Evolutionary conservation across 2,797 vertebrate genomes (phyloP).

Genomic region (Gambusia yucatana): DNA sequence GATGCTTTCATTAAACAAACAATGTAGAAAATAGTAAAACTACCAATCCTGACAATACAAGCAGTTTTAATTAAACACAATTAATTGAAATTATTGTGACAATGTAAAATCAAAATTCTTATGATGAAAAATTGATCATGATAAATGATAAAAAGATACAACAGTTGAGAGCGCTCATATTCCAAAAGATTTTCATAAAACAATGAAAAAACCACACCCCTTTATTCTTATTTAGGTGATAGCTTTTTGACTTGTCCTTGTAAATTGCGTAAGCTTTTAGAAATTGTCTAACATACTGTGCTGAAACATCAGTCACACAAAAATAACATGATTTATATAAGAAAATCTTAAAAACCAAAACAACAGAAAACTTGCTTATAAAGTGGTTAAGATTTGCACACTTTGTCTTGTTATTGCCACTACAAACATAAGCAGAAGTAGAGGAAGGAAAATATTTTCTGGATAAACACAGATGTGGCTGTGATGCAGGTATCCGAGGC

Average conservation of each 20-base stretch:
- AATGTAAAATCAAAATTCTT: neutral
- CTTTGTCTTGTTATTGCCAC: neutral
- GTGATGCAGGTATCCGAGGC: constrained; percentile 1
- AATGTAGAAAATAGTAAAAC: no score
- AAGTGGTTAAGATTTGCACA: neutral
- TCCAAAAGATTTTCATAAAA: neutral
- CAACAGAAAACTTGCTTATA: neutral
- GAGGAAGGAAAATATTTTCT: neutral
- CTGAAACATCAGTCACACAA: neutral
- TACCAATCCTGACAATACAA: no score
- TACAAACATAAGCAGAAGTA: neutral
- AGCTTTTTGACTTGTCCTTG: neutral
- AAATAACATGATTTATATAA: neutral
- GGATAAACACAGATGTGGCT: neutral
- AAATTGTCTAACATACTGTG: neutral
- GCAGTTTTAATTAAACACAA: no score
- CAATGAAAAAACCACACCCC: neutral
- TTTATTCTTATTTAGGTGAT: neutral
- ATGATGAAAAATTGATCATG: no score
- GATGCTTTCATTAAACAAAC: no score
- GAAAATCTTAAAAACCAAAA: neutral
- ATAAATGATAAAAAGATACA: no score
- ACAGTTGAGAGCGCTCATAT: neutral
- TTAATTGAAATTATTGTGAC: no score
- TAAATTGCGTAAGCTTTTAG: neutral